phyloP scores from a whole-genome alignment of 2,797 vertebrate genomes.

The Pseudochirops corinnae region DNA sequence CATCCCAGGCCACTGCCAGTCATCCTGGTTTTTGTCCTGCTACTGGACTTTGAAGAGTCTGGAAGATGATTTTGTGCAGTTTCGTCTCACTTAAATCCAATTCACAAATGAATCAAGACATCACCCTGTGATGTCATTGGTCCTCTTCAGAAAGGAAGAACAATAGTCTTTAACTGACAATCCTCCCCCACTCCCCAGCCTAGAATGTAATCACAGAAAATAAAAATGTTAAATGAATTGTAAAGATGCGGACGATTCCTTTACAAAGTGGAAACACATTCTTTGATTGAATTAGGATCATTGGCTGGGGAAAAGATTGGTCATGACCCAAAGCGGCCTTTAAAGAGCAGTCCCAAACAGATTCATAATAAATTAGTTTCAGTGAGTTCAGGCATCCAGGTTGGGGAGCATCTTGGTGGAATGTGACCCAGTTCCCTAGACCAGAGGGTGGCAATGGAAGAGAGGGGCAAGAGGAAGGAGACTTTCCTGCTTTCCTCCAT shows the following conservation, averaged over 20 bases:
- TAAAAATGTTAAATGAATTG: not conserved
- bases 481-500: not conserved
- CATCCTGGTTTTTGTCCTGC: not conserved
- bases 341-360: not conserved
- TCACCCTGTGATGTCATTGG: not conserved
- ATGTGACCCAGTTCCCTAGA: not conserved
- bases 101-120: not conserved
- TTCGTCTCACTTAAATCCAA: not conserved
- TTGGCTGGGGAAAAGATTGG: not conserved
- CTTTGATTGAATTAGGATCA: not conserved
- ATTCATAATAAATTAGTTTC: not conserved
- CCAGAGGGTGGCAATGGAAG: not conserved
- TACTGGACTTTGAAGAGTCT: not conserved
- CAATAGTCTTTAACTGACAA: not conserved
- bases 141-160: not conserved
- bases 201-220: not conserved
- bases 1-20: not conserved
- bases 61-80: not conserved
- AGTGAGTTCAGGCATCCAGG: not conserved
- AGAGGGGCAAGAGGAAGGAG: not conserved
- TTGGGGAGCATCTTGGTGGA: not conserved
- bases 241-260: not conserved
- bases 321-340: not conserved
- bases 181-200: not conserved
- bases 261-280: not conserved